A percentile compares a stretch with the other conserved stretches of the same genome.
These are phyloP conservation scores for Chaetorhynchus papuensis DNA, from an alignment of 2,113 vertebrate species.

Conservation along the genomic window DNA sequence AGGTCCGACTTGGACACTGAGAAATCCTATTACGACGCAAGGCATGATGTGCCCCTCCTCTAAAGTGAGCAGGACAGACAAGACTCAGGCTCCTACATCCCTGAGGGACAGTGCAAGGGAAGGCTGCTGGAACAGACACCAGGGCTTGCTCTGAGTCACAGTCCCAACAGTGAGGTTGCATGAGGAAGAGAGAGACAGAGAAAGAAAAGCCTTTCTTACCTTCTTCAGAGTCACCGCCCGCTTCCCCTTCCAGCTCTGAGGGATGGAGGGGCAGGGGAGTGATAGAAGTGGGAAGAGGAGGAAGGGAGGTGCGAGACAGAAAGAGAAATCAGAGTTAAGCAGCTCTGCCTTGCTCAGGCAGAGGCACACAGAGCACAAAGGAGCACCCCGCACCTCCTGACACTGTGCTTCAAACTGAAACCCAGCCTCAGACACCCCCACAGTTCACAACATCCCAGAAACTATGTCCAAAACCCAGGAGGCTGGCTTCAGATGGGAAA, in stretches of 20 bases:
- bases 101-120: background rate
- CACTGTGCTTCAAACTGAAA: background rate
- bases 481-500: background rate
- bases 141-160: background rate
- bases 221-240: slow-evolving; percentile 70
- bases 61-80: background rate
- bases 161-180: background rate
- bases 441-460: background rate
- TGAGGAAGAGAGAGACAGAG: background rate
- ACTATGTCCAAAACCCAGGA: background rate
- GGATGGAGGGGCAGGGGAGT: background rate
- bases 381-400: background rate
- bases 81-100: background rate
- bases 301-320: slow-evolving; percentile 35
- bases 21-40: background rate
- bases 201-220: slow-evolving; percentile 77
- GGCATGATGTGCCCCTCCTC: background rate
- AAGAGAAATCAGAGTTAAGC: slow-evolving; percentile 30
- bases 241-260: slow-evolving; percentile 75
- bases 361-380: background rate
- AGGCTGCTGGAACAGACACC: background rate
- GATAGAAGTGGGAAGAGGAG: background rate
- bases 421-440: background rate
- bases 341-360: background rate
- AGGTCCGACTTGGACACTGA: background rate